Evolutionary conservation across 2,113 vertebrate genomes (phyloP).

Genomic region (Phylloscopus whistleri): DNA sequence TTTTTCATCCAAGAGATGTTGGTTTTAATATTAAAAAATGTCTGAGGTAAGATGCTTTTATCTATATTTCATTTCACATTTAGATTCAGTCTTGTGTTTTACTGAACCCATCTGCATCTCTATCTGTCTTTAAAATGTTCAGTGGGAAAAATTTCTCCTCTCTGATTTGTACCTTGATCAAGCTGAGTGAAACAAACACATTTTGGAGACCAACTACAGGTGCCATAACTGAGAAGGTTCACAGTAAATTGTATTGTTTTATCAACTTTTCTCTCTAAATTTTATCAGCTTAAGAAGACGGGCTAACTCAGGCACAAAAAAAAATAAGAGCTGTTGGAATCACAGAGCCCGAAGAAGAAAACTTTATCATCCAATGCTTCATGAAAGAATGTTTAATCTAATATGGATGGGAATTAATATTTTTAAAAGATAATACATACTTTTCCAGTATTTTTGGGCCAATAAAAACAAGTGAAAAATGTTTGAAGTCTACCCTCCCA

Average conservation of each 20-base stretch:
- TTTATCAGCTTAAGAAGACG: not conserved
- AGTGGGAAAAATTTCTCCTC: not conserved
- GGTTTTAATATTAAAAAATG: conserved; percentile 59
- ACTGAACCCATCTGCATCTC: conserved; percentile 18
- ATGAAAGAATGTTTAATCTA: not conserved
- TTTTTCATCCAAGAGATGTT: conserved; percentile 9
- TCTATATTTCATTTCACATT: conserved; percentile 57
- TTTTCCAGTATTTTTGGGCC: not conserved
- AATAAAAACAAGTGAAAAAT: not conserved
- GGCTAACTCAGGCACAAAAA: not conserved
- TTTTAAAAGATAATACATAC: not conserved
- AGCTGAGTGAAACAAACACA: not conserved
- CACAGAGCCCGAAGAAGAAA: not conserved
- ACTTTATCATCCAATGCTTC: not conserved
- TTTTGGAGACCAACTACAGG: not conserved
- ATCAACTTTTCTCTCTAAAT: not conserved
- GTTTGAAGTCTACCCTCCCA: not conserved
- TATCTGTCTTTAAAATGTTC: conserved; percentile 16
- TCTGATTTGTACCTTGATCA: conserved; percentile 29
- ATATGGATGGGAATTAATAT: not conserved
- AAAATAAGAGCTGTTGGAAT: not conserved
- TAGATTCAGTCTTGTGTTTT: conserved; percentile 36
- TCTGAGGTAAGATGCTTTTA: conserved; percentile 18
- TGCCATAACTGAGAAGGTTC: not conserved
- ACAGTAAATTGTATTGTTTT: not conserved